Base-by-base conservation (phyloP, 2,888 invertebrate species). In the Biston stratarius region DNA sequence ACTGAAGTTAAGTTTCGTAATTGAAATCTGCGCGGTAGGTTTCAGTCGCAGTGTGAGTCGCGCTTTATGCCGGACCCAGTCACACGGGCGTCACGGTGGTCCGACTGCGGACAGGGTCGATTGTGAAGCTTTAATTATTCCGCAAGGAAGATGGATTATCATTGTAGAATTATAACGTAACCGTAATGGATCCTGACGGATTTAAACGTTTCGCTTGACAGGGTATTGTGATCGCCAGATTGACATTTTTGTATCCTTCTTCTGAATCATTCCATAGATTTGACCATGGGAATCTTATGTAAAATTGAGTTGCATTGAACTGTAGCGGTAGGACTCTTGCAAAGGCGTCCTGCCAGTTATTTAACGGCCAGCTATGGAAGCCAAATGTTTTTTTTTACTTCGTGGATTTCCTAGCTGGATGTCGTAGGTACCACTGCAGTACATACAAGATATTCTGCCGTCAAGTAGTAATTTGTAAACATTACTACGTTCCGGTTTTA, bases 51-150 rank as follows among this genome's bases (percentile, higher is more conserved):
- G 5, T 53, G 52, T 53, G 52, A 14, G 38, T 53, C 52, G 38
- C 6, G 6, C 52, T 15, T 53, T n/a, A 53, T 38, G 0, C 11
- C 10, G 68, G 72, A 66, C 24, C 66, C 51, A 68, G 73, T 75
- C 78, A 24, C 42, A 15, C n/a, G 36, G 40, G 73, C 77, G 77
- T 63, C 80, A 76, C 77, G 83, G 83, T 83, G 83, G 83, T 83
- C 83, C 73, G 57, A 48, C 61, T 67, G 70, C 61, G 71, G 68
- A 60, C 68, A 61, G 55, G 65, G 69, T 67, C 61, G 57, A 42
- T 55, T 51, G 10, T 56, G 57, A 67, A 64, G 61, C 60, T 65
- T 65, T 70, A 71, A 74, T 74, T 70, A 68, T 72, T 67, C 55
- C 60, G 48, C 61, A 61, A 67, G 59, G 61, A 69, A 73, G 71